Evolutionary conservation across 2,113 vertebrate species (phyloP).

Genomic region (Trochalopteron elliotii): DNA sequence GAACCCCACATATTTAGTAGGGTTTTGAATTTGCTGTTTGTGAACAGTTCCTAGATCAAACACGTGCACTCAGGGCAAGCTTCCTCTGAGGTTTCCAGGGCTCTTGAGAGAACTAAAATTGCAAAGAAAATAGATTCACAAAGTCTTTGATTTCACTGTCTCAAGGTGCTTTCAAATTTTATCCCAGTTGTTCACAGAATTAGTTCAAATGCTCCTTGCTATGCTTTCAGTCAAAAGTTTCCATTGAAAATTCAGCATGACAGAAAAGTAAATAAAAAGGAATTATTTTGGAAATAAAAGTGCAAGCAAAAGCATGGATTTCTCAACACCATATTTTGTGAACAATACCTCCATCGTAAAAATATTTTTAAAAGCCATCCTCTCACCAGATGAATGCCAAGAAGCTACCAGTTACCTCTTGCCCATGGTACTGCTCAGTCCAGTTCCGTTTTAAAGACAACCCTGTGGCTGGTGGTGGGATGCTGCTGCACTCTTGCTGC

Average conservation of each 20-base stretch:
- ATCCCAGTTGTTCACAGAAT: not conserved
- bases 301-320: not conserved
- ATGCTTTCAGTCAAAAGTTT: not conserved
- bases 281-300: not conserved
- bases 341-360: not conserved
- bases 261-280: not conserved
- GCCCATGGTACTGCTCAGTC: not conserved
- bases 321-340: not conserved
- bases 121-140: not conserved
- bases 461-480: rapidly evolving
- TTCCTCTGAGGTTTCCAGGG: not conserved
- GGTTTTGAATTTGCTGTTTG: not conserved
- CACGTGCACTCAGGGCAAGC: rapidly evolving
- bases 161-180: not conserved
- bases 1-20: not conserved
- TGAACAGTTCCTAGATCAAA: not conserved
- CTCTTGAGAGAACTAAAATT: not conserved
- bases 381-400: not conserved
- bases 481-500: rapidly evolving
- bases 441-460: not conserved
- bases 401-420: not conserved
- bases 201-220: not conserved
- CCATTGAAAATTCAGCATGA: not conserved
- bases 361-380: not conserved
- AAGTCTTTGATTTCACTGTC: not conserved